These are phyloP conservation scores for Petroica traversi DNA, from an alignment of 2,113 vertebrate species.

Conservation along the genomic window DNA sequence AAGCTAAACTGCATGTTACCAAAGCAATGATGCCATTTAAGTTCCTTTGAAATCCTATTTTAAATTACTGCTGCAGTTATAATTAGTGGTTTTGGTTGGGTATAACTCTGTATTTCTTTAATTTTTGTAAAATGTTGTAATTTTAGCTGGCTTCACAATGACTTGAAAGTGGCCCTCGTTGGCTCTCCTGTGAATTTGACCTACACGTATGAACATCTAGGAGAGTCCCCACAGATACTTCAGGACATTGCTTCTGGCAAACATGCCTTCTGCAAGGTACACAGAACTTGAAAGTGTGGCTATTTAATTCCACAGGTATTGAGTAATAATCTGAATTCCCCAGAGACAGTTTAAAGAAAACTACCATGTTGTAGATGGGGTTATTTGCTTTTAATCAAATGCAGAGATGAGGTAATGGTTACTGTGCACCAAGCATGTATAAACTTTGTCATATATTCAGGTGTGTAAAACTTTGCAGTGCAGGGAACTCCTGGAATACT, in stretches of 20 bases:
- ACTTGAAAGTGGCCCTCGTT: constrained; percentile 88
- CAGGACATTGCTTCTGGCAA: constrained; percentile 86
- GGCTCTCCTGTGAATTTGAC: constrained; percentile 90
- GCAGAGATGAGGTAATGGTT: neutral
- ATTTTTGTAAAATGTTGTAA: neutral
- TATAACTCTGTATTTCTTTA: neutral
- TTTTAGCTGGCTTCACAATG: constrained; percentile 97
- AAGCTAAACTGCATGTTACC: neutral
- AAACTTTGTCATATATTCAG: neutral
- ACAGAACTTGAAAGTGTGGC: neutral
- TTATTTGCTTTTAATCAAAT: neutral
- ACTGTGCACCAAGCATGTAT: neutral
- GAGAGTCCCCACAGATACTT: constrained; percentile 87
- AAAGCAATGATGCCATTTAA: neutral
- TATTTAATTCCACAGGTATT: neutral
- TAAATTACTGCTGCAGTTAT: neutral
- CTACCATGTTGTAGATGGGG: neutral
- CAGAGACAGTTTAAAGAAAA: neutral
- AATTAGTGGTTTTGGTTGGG: neutral
- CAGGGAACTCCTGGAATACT: neutral
- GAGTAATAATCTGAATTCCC: neutral
- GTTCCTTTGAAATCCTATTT: neutral
- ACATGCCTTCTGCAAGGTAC: constrained; percentile 89
- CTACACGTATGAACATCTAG: constrained; percentile 90
- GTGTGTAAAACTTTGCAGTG: neutral